phyloP scores from a whole-genome alignment of 2,888 invertebrate genomes.

The Apodemia mormo region DNA sequence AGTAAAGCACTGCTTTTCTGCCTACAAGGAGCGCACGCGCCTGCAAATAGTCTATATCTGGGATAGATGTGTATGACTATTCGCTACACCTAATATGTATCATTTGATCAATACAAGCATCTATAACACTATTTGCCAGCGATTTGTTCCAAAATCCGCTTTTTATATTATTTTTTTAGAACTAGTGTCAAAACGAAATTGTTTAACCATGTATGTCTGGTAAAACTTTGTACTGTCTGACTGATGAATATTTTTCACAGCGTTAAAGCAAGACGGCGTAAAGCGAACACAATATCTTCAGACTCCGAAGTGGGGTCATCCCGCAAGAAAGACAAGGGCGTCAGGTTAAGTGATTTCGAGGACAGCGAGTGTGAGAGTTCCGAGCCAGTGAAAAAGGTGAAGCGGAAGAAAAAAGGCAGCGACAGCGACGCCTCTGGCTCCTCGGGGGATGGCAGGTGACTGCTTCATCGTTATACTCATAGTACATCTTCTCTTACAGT shows the following conservation, averaged over 20 bases:
- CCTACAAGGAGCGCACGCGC: too few relatives aligned
- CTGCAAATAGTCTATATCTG: too few relatives aligned
- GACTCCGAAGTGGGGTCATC: constrained; percentile 66
- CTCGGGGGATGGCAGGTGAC: constrained; percentile 57
- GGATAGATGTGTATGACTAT: too few relatives aligned
- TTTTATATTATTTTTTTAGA: too few relatives aligned
- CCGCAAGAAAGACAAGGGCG: constrained; percentile 47
- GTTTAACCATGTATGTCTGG: too few relatives aligned
- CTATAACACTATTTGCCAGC: too few relatives aligned
- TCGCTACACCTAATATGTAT: too few relatives aligned
- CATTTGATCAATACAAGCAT: too few relatives aligned
- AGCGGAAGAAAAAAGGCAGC: constrained; percentile 59
- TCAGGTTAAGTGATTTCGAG: constrained; percentile 63
- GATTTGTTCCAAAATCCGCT: too few relatives aligned
- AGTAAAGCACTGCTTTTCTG: too few relatives aligned
- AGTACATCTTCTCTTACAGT: too few relatives aligned
- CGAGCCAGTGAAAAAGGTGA: constrained; percentile 51
- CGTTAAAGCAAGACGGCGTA: constrained; percentile 62
- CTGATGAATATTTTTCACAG: constrained; percentile 41
- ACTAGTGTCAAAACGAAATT: too few relatives aligned
- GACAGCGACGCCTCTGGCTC: constrained; percentile 64
- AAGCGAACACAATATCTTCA: constrained; percentile 63
- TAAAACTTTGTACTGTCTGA: neutral
- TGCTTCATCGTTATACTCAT: neutral
- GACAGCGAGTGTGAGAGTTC: constrained; percentile 60